Evolutionary conservation across 2,888 invertebrate genomes (phyloP), one percentile per base, ranked within the genome.

Genomic region (Temnothorax ravouxi): DNA sequence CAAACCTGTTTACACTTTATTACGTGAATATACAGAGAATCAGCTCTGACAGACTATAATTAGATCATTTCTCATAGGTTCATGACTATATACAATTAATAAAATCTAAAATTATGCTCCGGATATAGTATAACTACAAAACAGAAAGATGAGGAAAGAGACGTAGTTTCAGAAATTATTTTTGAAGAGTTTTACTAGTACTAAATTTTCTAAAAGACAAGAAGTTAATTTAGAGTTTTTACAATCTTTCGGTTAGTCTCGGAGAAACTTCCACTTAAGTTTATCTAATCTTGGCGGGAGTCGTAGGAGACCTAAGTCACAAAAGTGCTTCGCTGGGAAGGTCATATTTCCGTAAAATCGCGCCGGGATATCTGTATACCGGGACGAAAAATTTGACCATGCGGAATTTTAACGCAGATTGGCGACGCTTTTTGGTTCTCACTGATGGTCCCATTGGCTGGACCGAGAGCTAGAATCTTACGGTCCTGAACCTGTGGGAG

Each of bases 401-500:
- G 81, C 76, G 21, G 54, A 84, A 29, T 89, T 92, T 91, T 91
- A 90, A 92, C 88, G 89, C 90, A 91, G 91, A 89, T 90, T 89
- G 88, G 86, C 88, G 89, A 88, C 15, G 80, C 80, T 85, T 89
- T 91, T 90, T 75, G 64, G 87, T 84, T 75, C 34, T 25, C n/a
- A 18, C 34, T 59, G 69, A 72, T 25, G 54, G 21, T n/a, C n/a
- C 29, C 38, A 66, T 38, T 25, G 69, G 79, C 64, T 25, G 38
- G 50, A 34, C 59, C 44, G 13, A 75, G 18, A 50, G 29, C 15
- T 38, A 38, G 67, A 79, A 50, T 66, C 80, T 64, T 84, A 56
- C 84, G 90, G 85, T 89, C 89, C 92, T 91, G 91, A 91, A 90
- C 86, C 88, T 89, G 87, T 88, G 86, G 88, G 88, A 90, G 92